Evolutionary conservation across 2,888 invertebrate species (phyloP).

Genomic region (Orchesellides sinensis): DNA sequence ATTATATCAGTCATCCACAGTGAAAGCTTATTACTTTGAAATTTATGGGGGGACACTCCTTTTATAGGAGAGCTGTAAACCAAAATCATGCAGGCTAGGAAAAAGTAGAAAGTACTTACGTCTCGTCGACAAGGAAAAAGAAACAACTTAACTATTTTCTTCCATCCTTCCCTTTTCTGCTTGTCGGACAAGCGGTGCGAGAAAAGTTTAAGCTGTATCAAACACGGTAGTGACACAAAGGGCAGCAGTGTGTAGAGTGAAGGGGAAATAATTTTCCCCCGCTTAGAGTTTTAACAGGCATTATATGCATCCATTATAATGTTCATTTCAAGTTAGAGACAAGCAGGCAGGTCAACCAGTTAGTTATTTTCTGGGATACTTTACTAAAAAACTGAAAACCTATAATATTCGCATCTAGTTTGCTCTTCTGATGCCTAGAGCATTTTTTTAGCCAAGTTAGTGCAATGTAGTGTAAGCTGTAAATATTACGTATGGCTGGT

Average conservation of each 20-base stretch:
- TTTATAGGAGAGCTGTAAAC: slow-evolving; percentile 32
- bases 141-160: slow-evolving; percentile 20
- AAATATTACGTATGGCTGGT: too few relatives aligned
- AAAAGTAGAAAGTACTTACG: neutral
- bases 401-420: too few relatives aligned
- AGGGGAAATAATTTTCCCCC: slow-evolving; percentile 31
- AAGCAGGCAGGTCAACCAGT: slow-evolving; percentile 36
- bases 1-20: slow-evolving; percentile 46
- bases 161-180: slow-evolving; percentile 3
- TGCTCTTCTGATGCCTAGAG: neutral
- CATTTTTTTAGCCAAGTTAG: neutral
- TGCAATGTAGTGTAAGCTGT: neutral
- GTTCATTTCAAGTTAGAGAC: slow-evolving; percentile 38
- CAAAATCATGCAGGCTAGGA: slow-evolving; percentile 2
- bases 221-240: neutral
- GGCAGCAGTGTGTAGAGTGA: neutral
- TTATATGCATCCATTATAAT: slow-evolving; percentile 38
- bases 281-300: slow-evolving; percentile 8
- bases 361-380: slow-evolving; percentile 26
- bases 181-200: neutral
- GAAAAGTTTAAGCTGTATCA: neutral
- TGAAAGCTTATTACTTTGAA: slow-evolving; percentile 52
- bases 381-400: too few relatives aligned
- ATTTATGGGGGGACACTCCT: slow-evolving; percentile 40
- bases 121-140: slow-evolving; percentile 24